Evolutionary conservation across 2,797 vertebrate species (phyloP), one percentile per base, ranked within the genome.

Genomic region (Babyrousa celebensis): DNA sequence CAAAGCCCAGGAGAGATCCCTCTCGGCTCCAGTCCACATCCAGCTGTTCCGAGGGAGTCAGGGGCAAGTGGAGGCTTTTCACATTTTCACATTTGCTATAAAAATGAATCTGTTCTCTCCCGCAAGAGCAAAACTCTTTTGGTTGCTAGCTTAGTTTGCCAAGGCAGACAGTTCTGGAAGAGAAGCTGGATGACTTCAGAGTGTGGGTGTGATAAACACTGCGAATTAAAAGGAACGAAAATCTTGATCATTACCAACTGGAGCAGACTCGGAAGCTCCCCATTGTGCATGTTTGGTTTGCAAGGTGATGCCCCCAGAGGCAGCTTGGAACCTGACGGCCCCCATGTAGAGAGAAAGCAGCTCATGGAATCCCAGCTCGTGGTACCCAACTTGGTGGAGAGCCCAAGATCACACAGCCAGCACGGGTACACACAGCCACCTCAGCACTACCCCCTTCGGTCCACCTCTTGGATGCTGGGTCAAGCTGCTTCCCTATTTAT

Each of bases 131-230:
- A 65, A 96, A 92, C 68, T 89, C 67, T 94, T 95, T 43, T 20
- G 75, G 65, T 4, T 77, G 96, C 71, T 97, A 83, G 93, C 89
- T 96, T 48, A 0, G 3, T 89, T 27, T 97, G 96, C 87, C 92
- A 97, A 96, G 74, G 85, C 94, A 96, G 96, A 56, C n/a, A 40
- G 82, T 90, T 92, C 68, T 94, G 96, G 89, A 97, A 95, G 72
- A 32, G 74, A 97, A 98, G 14, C 78, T n/a, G 88, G 12, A 85
- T 87, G 97, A 94, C 74, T 95, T 72, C 5, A 10, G 3, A 11
- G 75, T 85, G 88, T 72, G 67, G 93, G 89, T 85, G 91, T 7
- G 74, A 97, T 94, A 94, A 96, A 97, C 79, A 96, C 74, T 18
- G 62, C 63, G 77, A 75, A 96, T 90, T 67, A 89, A 70, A 74